A percentile compares a stretch with the other conserved stretches of the same genome.
Conservation (phyloP, 2,888 invertebrate genomes). For the Melanotus villosus region DNA sequence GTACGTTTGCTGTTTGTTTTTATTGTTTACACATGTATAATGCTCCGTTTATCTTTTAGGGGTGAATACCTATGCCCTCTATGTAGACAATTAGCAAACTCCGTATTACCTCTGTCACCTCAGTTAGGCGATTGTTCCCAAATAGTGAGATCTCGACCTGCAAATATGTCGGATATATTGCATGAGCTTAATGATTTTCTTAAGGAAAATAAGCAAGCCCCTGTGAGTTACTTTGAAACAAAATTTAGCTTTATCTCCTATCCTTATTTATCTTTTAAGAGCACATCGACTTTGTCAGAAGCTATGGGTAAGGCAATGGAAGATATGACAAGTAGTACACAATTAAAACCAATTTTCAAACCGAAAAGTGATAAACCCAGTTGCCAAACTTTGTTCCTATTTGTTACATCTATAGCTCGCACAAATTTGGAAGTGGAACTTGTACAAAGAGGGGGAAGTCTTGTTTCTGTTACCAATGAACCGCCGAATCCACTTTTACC, state of each 20-base stretch:
- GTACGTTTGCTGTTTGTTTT: no score
- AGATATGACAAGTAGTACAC: constrained; percentile 91
- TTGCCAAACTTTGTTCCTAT: constrained; percentile 85
- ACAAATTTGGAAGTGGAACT: constrained; percentile 95
- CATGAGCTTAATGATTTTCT: constrained; percentile 74
- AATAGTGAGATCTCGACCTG: constrained; percentile 74
- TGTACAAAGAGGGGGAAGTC: constrained; percentile 88
- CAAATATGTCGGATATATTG: constrained; percentile 68
- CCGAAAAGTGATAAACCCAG: constrained; percentile 77
- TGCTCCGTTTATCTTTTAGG: no score
- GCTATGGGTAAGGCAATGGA: constrained; percentile 95
- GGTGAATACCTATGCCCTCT: constrained; percentile 96
- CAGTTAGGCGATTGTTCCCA: constrained; percentile 78
- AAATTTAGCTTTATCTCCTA: neutral
- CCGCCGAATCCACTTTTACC: constrained; percentile 77
- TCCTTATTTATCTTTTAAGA: constrained; percentile 65
- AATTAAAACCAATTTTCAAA: constrained; percentile 84
- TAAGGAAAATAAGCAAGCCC: constrained; percentile 77
- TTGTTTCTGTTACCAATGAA: constrained; percentile 67
- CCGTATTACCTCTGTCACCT: constrained; percentile 88
- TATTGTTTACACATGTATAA: neutral
- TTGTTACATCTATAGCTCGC: constrained; percentile 90
- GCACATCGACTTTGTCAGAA: constrained; percentile 82
- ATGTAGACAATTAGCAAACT: constrained; percentile 92
- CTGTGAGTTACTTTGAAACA: constrained; percentile 68